A percentile compares a stretch with the other conserved stretches of the same genome.
Conservation (phyloP, 2,113 vertebrate species). For the Gallinago jamesoni region DNA sequence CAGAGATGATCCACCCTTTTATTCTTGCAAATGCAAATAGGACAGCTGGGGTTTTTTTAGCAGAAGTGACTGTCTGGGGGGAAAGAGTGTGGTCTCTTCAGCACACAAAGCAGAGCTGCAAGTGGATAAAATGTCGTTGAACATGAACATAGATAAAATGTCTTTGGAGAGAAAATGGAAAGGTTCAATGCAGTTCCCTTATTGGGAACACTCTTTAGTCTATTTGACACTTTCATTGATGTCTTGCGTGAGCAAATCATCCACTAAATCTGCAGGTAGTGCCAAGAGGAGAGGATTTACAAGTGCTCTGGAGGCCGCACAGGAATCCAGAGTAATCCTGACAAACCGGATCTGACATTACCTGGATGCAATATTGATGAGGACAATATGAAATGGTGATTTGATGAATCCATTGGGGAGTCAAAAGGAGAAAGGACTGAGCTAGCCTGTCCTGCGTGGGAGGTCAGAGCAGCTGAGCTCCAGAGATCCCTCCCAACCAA, state of each 20-base stretch:
- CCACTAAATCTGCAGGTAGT: background rate
- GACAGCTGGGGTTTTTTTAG: background rate
- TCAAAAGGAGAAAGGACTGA: background rate
- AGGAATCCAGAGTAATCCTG: conserved; percentile 4
- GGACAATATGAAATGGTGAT: background rate
- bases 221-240: background rate
- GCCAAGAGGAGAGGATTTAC: conserved; percentile 18
- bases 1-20: background rate
- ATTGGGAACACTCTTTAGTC: background rate
- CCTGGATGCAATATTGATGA: background rate
- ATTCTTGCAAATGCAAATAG: background rate
- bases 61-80: background rate
- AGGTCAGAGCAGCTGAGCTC: background rate
- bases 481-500: background rate
- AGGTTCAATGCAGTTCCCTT: rapidly evolving
- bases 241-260: background rate
- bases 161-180: background rate
- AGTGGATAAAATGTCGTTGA: background rate
- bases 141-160: background rate
- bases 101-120: background rate
- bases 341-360: background rate
- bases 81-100: background rate
- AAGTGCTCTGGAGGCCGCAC: background rate
- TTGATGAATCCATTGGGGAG: background rate
- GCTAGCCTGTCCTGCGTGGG: background rate